Conservation (phyloP, 2,797 vertebrate genomes). For the Cynodonichthys magdalenae region DNA sequence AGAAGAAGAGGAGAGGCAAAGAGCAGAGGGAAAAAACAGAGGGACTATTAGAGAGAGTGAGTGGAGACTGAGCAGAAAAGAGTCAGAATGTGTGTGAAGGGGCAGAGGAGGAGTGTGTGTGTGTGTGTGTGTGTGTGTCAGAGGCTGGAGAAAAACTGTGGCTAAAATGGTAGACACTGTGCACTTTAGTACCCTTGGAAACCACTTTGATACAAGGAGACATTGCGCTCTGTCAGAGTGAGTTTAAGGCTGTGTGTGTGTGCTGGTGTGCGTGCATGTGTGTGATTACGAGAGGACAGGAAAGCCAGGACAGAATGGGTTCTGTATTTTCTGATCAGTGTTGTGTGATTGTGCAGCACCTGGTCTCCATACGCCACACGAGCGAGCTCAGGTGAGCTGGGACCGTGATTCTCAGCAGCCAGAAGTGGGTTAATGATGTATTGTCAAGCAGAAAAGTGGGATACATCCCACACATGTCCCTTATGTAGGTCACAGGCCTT, state of each 20-base stretch:
- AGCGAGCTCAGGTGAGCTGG: slow-evolving; percentile 41
- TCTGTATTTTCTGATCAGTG: not conserved
- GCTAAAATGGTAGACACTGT: slow-evolving; percentile 60
- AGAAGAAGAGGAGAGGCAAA: slow-evolving; percentile 39
- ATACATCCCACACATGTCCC: slow-evolving; percentile 27
- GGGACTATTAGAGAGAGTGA: slow-evolving; percentile 43
- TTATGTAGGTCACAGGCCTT: slow-evolving; percentile 60
- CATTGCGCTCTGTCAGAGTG: slow-evolving; percentile 5
- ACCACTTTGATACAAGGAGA: slow-evolving; percentile 50
- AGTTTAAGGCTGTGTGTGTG: slow-evolving; percentile 31
- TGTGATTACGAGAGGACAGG: slow-evolving; percentile 24
- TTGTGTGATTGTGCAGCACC: slow-evolving; percentile 1
- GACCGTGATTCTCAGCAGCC: slow-evolving; percentile 18
- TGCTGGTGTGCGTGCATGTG: not conserved
- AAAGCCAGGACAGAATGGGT: slow-evolving; percentile 19
- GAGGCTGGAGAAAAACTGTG: slow-evolving; percentile 43
- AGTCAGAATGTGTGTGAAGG: slow-evolving; percentile 36
- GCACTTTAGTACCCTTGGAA: slow-evolving; percentile 54
- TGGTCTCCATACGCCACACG: not conserved
- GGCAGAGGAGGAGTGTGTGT: slow-evolving; percentile 45
- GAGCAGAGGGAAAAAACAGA: slow-evolving; percentile 41
- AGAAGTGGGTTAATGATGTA: slow-evolving; percentile 46
- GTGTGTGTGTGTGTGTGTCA: slow-evolving; percentile 54
- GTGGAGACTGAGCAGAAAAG: slow-evolving; percentile 52
- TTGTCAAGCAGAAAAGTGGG: slow-evolving; percentile 48